phyloP scores from a whole-genome alignment of 2,113 vertebrate genomes.

The Geococcyx californianus region DNA sequence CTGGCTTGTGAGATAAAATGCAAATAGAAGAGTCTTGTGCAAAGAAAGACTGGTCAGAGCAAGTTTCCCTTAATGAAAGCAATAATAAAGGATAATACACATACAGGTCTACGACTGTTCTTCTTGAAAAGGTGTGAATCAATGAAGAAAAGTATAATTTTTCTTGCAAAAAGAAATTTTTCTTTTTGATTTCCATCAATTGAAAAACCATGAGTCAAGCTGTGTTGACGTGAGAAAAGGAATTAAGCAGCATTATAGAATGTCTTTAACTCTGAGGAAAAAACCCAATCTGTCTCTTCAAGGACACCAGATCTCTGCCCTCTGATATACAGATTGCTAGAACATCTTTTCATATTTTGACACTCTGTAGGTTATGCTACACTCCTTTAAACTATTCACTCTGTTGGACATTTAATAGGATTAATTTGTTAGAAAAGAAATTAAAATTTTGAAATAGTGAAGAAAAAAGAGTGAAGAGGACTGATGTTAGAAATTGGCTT shows the following conservation, averaged over 20 bases:
- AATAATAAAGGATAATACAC: neutral
- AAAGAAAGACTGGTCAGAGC: neutral
- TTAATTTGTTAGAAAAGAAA: neutral
- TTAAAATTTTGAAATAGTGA: neutral
- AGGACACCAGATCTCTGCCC: neutral
- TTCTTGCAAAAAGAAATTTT: neutral
- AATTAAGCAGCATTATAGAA: neutral
- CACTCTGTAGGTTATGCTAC: neutral
- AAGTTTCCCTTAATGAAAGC: neutral
- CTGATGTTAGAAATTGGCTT: neutral
- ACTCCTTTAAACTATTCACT: neutral
- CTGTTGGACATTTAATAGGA: neutral
- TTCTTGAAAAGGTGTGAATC: neutral
- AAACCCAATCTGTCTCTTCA: fast-evolving
- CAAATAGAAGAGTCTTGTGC: neutral
- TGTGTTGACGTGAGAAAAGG: neutral
- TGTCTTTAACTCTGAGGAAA: neutral
- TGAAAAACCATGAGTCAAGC: neutral
- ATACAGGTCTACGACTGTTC: neutral
- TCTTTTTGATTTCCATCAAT: neutral
- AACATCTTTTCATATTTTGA: neutral
- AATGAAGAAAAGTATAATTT: neutral
- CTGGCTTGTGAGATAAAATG: neutral
- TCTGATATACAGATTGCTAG: neutral
- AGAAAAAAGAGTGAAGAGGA: neutral